Evolutionary conservation across 2,797 vertebrate species (phyloP), one percentile per base, ranked within the genome.

Genomic region (Anabacerthia variegaticeps): DNA sequence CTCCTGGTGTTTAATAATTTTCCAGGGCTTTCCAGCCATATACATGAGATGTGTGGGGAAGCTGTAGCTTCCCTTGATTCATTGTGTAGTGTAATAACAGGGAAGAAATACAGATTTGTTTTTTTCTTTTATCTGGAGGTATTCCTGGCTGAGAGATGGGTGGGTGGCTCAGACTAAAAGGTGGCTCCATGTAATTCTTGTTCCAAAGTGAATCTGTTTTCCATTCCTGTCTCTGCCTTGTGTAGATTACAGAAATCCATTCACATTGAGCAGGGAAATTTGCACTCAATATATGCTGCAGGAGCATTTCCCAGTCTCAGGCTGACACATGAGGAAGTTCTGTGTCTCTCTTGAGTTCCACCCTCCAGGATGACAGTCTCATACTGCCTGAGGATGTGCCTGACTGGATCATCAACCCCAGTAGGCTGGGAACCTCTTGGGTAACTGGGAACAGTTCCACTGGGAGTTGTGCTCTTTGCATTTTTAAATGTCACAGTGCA

Each of bases 11-110:
- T 79, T 21, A 6, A 9, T 21, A 20, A 12, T 52, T 78, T 92
- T 58, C 41, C 27, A 71, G 34, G 44, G 32, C 44, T 89, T 78
- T 85, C 26, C 56, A 79, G 1, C 5, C 9, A 7, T 4, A 9
- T 14, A 16, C 0, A 1, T 20, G 49, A 46, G 49, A 30, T 0
- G 1, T 17, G 22, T 6, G 32, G 41, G 34, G 23, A 44, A 74
- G 49, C 9, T 71, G 34, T 26, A 39, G 15, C 59, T 67, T 68
- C 3, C 13, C 43, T 8, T n/a, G 17, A 22, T 11, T 46, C 52
- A 26, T 30, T 14, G 5, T 54, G 4, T 4, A 12, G 8, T 44
- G 14, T 23, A 32, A 46, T 37, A 44, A 19, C 7, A 39, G 30
- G 14, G 13, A 20, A 16, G 8, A 44, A 79, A 79, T 10, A 26